These are phyloP conservation scores for Centruroides vittatus DNA, from an alignment of 1,140 invertebrate genomes.

Conservation along the genomic window DNA sequence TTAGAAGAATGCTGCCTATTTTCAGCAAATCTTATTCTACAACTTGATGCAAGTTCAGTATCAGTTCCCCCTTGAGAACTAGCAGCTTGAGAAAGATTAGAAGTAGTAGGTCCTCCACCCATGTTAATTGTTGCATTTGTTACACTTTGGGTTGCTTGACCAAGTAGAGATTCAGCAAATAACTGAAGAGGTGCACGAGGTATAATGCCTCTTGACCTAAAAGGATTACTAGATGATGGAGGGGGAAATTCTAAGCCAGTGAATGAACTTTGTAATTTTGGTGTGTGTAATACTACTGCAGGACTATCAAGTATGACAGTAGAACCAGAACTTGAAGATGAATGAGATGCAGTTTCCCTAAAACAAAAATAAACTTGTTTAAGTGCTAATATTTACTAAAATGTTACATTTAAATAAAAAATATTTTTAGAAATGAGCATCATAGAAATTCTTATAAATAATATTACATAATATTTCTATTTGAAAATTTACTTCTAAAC, in stretches of 20 bases:
- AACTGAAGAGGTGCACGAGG: conserved; percentile 19
- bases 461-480: too few species aligned
- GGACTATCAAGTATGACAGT: conserved; percentile 45
- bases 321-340: conserved; percentile 42
- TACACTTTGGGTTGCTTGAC: conserved; percentile 6
- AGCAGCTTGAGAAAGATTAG: conserved; percentile 13
- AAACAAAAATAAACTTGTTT: background rate
- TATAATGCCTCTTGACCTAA: background rate
- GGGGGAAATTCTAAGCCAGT: conserved; percentile 1
- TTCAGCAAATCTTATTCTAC: conserved; percentile 7
- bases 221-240: background rate
- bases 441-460: too few species aligned
- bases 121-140: conserved; percentile 4
- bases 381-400: background rate
- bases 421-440: too few species aligned
- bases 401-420: background rate
- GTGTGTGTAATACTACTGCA: conserved; percentile 23
- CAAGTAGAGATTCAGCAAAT: conserved; percentile 19
- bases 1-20: conserved; percentile 36
- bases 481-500: too few species aligned
- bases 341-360: conserved; percentile 16
- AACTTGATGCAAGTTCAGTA: conserved; percentile 20
- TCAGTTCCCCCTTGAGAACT: conserved; percentile 25
- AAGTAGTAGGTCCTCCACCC: conserved; percentile 1
- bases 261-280: conserved; percentile 4